Evolutionary conservation across 2,888 invertebrate genomes (phyloP).

Genomic region (Graphium colonna): DNA sequence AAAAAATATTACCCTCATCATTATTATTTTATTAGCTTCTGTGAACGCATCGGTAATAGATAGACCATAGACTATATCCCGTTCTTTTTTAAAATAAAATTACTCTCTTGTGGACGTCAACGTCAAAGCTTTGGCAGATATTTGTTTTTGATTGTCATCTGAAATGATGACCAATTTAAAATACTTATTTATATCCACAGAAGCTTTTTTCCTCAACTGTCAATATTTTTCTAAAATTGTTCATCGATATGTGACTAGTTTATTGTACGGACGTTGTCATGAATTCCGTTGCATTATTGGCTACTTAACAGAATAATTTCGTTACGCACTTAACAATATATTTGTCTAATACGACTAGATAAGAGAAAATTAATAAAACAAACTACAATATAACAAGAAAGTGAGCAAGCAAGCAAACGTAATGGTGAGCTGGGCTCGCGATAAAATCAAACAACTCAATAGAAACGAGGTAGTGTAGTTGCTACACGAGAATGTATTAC

Average conservation of each 20-base stretch:
- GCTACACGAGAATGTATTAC: conserved; percentile 70
- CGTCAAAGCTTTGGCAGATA: neutral
- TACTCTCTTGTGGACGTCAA: neutral
- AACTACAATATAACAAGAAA: conserved; percentile 51
- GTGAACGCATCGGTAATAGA: conserved; percentile 45
- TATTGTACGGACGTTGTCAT: conserved; percentile 50
- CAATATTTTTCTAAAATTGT: conserved; percentile 45
- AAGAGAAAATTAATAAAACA: conserved; percentile 39
- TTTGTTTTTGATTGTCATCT: neutral
- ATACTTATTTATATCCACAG: conserved; percentile 41
- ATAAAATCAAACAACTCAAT: conserved; percentile 49
- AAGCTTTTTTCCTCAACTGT: conserved; percentile 34
- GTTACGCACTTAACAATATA: conserved; percentile 44
- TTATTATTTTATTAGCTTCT: conserved; percentile 42
- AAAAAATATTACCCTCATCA: conserved; percentile 70
- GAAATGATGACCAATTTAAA: conserved; percentile 5
- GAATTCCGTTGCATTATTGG: conserved; percentile 44
- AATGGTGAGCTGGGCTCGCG: conserved; percentile 69
- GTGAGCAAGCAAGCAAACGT: conserved; percentile 67
- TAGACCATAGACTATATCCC: conserved; percentile 21
- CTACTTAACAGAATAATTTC: conserved; percentile 42
- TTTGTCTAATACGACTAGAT: conserved; percentile 61
- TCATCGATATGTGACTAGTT: conserved; percentile 63
- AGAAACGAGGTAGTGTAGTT: conserved; percentile 75
- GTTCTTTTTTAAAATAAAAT: neutral